phyloP scores from a whole-genome alignment of 2,888 invertebrate species.

The Limnephilus auricula region DNA sequence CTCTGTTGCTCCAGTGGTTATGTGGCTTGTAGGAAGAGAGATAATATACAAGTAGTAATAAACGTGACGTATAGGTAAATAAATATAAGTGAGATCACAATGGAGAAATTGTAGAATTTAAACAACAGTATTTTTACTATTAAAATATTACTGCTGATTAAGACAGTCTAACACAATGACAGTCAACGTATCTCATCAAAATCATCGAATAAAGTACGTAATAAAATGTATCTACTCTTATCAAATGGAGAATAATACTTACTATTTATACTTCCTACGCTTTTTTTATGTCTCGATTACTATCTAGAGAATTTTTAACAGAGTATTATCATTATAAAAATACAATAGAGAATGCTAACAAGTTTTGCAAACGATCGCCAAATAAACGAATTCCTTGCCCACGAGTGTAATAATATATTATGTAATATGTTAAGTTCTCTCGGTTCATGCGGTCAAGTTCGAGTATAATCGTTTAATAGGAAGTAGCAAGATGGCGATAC shows the following conservation, averaged over 20 bases:
- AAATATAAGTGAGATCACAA: background rate
- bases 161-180: constrained; percentile 16
- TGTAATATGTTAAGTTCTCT: background rate
- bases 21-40: background rate
- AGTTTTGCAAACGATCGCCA: background rate
- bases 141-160: background rate
- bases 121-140: constrained; percentile 4
- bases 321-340: background rate
- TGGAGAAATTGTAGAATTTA: background rate
- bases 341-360: background rate
- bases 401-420: background rate
- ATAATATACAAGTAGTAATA: background rate
- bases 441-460: background rate
- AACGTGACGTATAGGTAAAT: background rate
- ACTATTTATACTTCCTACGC: background rate
- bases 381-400: background rate
- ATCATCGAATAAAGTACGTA: background rate
- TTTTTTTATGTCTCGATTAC: background rate
- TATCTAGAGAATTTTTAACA: background rate
- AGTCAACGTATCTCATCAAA: background rate
- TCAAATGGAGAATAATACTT: background rate
- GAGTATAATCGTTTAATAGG: background rate
- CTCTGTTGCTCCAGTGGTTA: too few species aligned
- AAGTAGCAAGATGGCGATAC: background rate
- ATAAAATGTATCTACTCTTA: background rate